Evolutionary conservation across 2,113 vertebrate genomes (phyloP).

Genomic region (Epinephelus moara): DNA sequence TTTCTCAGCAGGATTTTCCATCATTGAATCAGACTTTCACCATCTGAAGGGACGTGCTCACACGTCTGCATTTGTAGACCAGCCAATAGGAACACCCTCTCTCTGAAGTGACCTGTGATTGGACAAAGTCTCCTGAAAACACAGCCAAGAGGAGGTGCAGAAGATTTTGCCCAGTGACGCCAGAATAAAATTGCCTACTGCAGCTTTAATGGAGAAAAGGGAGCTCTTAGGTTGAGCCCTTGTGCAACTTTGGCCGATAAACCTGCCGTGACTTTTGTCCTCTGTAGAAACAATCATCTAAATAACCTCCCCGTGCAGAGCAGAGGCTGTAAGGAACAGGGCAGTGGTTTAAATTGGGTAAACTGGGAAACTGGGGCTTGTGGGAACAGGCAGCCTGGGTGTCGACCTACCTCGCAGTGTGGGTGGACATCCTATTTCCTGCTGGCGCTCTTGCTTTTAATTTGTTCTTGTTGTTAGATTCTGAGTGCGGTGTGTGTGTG

Average conservation of each 20-base stretch:
- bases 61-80: too few relatives aligned
- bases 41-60: too few relatives aligned
- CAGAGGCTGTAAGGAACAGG: neutral
- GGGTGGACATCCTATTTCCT: slow-evolving; percentile 77
- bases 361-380: slow-evolving; percentile 68
- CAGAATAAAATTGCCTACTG: too few relatives aligned
- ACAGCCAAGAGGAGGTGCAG: too few relatives aligned
- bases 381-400: slow-evolving; percentile 73
- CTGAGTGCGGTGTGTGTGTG: slow-evolving; percentile 16
- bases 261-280: neutral
- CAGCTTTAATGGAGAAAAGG: neutral
- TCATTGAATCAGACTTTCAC: too few relatives aligned
- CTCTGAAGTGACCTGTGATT: too few relatives aligned
- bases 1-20: too few relatives aligned
- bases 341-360: slow-evolving; percentile 14
- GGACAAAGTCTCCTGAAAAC: too few relatives aligned
- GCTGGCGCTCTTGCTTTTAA: slow-evolving; percentile 45
- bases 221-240: neutral
- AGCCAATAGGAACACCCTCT: too few relatives aligned
- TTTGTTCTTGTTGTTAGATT: slow-evolving; percentile 53
- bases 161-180: too few relatives aligned
- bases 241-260: neutral
- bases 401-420: slow-evolving; percentile 71
- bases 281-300: slow-evolving; percentile 23
- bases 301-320: neutral